Percentiles rank a stretch among this genome's conserved stretches.
Evolutionary conservation across 2,113 vertebrate genomes (phyloP).

Genomic region (Onychostoma macrolepis): DNA sequence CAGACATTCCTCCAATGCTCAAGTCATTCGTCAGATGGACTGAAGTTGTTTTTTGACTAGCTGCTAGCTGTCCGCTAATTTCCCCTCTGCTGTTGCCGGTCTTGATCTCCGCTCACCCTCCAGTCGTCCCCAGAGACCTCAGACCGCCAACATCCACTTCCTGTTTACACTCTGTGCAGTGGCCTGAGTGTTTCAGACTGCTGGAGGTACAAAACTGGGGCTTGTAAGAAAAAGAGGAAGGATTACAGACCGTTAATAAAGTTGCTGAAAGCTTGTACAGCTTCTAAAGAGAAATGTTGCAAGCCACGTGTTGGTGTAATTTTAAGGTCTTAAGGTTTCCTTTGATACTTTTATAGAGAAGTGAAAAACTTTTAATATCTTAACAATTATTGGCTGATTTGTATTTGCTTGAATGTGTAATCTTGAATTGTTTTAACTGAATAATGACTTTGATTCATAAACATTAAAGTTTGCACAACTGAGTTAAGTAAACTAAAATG

Average conservation of each 20-base stretch:
- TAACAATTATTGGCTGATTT: not conserved
- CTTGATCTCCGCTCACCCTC: slow-evolving; percentile 40
- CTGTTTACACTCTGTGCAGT: slow-evolving; percentile 73
- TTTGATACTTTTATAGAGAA: not conserved
- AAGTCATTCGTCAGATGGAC: slow-evolving; percentile 18
- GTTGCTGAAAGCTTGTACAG: not conserved
- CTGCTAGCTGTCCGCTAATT: slow-evolving; percentile 45
- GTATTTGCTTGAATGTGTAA: not conserved
- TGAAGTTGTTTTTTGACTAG: slow-evolving; percentile 43
- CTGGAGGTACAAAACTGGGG: slow-evolving; percentile 38
- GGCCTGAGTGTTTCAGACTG: slow-evolving; percentile 61
- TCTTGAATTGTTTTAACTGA: not conserved
- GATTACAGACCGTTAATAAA: not conserved
- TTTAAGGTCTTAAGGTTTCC: slow-evolving; percentile 7
- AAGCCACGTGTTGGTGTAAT: not conserved
- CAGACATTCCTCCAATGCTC: slow-evolving; percentile 52
- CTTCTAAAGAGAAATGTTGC: not conserved
- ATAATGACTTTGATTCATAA: not conserved
- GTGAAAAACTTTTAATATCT: not conserved
- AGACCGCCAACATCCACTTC: slow-evolving; percentile 67
- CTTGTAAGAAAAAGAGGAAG: slow-evolving; percentile 39
- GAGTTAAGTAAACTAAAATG: not conserved
- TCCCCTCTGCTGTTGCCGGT: slow-evolving; percentile 39
- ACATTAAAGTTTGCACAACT: not conserved
- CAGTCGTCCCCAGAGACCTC: slow-evolving; percentile 44